Evolutionary conservation across 2,113 vertebrate species (phyloP).

Genomic region (Gambusia holbrooki): DNA sequence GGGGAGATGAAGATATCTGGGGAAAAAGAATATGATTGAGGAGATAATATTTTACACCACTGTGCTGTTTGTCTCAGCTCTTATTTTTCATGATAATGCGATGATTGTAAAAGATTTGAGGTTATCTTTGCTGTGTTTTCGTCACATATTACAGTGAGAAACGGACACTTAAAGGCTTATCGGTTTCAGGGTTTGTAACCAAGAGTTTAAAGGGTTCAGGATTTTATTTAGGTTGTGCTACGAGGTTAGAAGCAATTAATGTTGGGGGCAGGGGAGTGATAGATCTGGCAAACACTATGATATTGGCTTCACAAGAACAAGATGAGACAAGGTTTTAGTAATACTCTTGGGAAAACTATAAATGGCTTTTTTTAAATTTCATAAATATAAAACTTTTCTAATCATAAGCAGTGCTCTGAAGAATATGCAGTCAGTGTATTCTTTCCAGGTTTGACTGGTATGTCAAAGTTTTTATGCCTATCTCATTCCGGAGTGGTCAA

Average conservation of each 20-base stretch:
- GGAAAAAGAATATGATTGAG: conserved; percentile 68
- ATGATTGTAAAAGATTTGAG: conserved; percentile 25
- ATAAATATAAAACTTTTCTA: neutral
- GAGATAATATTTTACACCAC: conserved; percentile 73
- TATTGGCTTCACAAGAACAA: neutral
- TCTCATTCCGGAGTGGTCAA: too few relatives aligned
- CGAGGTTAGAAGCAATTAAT: neutral
- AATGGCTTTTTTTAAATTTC: neutral
- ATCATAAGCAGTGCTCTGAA: neutral
- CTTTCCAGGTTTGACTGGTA: neutral
- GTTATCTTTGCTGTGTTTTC: conserved; percentile 24
- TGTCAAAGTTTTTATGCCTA: neutral
- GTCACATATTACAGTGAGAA: conserved; percentile 8
- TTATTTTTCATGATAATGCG: conserved; percentile 43
- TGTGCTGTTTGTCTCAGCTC: conserved; percentile 59
- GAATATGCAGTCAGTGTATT: neutral
- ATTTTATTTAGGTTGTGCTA: neutral
- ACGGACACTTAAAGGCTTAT: neutral
- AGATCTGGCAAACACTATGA: neutral
- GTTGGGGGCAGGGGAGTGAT: neutral
- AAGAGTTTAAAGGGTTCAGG: conserved; percentile 43
- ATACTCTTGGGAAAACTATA: neutral
- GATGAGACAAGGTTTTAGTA: neutral
- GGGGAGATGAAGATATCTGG: conserved; percentile 63
- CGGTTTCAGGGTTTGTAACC: conserved; percentile 13